These are phyloP conservation scores for Huso huso DNA, from an alignment of 2,797 vertebrate genomes.

Conservation along the genomic window DNA sequence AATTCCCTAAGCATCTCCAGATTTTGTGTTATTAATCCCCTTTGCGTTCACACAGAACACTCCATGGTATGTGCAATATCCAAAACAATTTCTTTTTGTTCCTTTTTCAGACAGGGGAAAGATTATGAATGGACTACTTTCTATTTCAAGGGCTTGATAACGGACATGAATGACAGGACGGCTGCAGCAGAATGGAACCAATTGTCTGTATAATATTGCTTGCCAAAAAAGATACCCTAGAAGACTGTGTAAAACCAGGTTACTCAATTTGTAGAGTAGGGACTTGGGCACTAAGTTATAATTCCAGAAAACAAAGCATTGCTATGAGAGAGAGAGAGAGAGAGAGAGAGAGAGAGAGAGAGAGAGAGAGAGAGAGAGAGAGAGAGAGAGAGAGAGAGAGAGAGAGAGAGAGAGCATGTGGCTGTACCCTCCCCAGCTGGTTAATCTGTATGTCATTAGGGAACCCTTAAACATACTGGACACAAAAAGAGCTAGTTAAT, in stretches of 20 bases:
- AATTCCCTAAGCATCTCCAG: too few species aligned
- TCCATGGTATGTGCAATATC: too few species aligned
- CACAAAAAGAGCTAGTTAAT: constrained; percentile 27
- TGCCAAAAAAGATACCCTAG: constrained; percentile 54
- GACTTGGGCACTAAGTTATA: neutral
- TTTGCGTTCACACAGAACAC: too few species aligned
- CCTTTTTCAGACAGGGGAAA: neutral
- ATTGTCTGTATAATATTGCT: constrained; percentile 59
- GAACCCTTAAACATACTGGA: constrained; percentile 24
- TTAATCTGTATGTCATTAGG: constrained; percentile 39
- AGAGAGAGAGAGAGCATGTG: constrained; percentile 33
- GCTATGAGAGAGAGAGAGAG: neutral
- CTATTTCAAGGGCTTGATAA: constrained; percentile 54
- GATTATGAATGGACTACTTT: constrained; percentile 48
- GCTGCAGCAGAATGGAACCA: constrained; percentile 60
- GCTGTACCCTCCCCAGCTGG: constrained; percentile 20
- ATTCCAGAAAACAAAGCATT: neutral
- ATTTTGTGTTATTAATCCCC: too few species aligned
- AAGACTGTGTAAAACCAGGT: neutral
- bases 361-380: too few species aligned
- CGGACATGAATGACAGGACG: constrained; percentile 64
- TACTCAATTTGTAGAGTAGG: constrained; percentile 6
- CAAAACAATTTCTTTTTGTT: neutral
- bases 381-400: too few species aligned
- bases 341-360: too few species aligned